Base-by-base conservation (phyloP, 2,113 vertebrate species). In the Platycercus adscitus region DNA sequence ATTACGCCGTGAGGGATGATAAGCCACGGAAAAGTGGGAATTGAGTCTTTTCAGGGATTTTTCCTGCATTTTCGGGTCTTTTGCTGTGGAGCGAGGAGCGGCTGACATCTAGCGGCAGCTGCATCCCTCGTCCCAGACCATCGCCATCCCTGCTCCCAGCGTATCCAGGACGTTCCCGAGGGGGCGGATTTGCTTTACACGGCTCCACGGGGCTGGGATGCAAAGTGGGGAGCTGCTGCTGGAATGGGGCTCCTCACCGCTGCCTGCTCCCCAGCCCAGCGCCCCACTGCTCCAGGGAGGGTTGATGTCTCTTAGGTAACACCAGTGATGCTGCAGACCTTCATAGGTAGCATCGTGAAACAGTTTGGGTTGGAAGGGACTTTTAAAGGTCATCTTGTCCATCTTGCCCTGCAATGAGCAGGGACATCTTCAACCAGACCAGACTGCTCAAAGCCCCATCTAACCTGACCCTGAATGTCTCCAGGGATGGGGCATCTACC, bases 41-140 rank as follows among this genome's bases (percentile, higher is more conserved):
- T 39, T 56, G 12, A 41, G 26, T 23, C 35, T 89, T 82, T 35
- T 20, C n/a, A 19, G 26, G 28, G 78, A 29, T 58, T 89, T 76
- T 56, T 69, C 75, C 47, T 58, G 56, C 55, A 6, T 64, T 37
- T 15, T 10, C 11, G 43, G 12, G 52, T n/a, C 64, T 23, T 58
- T 49, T 28, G 26, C 82, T 87, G 68, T 85, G 85, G 82, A 85
- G 93, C 72, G 60, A 90, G 85, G 69, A 79, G 71, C 91, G 83
- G 88, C 53, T 96, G 98, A 96, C 98, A 97, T 88, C 98, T 98
- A 97, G 93, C 41, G 98, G 98, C 95, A 15, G 89, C 35, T 21
- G 61, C 63, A 4, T 58, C 39, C 28, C 23, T 3, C 21, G 29
- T 47, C 46, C 83, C 52, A 84, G 63, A 52, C 39, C 7, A 35